Base-by-base conservation (phyloP, 2,888 invertebrate genomes). In the Dryadula phaetusa region DNA sequence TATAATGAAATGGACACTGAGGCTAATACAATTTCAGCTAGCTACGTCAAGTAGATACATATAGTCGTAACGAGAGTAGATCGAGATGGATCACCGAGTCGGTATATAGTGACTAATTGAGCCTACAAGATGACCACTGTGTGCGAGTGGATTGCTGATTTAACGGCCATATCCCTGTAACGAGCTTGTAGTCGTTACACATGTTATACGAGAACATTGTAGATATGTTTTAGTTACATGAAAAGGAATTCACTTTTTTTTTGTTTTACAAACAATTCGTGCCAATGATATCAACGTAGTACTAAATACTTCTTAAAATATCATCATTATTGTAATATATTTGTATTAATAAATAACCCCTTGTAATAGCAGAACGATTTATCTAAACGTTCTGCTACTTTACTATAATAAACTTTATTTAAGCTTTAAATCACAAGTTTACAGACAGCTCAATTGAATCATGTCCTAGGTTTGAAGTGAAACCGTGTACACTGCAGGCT, bases 61-160 rank as follows among this genome's bases (percentile, higher is more conserved):
- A 42, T 28, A 28, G 44, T 44, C 7, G 8, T 44, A 44, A 44
- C 16, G 18, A 42, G 16, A 60, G 16, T 28, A 14, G 42, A 32
- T 28, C 44, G 44, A 42, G 18, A 42, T 42, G 8, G 28, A 60
- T 44, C 28, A 60, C 28, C 12, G n/a, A 64, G 47, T 40, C 42
- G 18, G 58, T 37, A 25, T 16, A 32, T 47, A 44, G 56, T 47
- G 56, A 49, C 47, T 64, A 58, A 64, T 64, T 58, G 49, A 49
- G 47, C 64, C 64, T 47, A 56, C 64, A 25, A 64, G 64, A 49
- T 58, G 40, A 58, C 56, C 32, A 28, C 47, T 28, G 64, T 37
- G 49, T 58, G 34, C 58, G 58, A 34, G 58, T 14, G 54, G 58
- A 58, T 64, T 64, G 58, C 58, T 47, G 22, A 58, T 49, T 37